Conservation (phyloP, 2,888 invertebrate species). For the Nomada ruficornis region DNA sequence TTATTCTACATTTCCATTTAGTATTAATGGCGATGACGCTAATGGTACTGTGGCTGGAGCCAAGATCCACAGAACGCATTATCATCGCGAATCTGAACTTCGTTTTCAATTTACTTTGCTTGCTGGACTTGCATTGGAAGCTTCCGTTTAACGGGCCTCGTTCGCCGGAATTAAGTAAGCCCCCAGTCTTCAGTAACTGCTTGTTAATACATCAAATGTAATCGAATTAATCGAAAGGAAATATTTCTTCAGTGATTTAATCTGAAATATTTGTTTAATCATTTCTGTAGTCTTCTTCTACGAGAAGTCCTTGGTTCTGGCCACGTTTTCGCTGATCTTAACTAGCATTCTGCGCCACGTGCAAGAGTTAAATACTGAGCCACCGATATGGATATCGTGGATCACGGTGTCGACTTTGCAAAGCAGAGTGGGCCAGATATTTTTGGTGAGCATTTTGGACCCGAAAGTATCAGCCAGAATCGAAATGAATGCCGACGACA, state of each 20-base stretch:
- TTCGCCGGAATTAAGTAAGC: constrained; percentile 71
- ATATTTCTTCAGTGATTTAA: background rate
- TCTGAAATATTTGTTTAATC: background rate
- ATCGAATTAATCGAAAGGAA: background rate
- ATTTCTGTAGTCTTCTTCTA: constrained; percentile 76
- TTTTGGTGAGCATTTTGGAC: constrained; percentile 75
- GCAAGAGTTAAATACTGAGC: constrained; percentile 58
- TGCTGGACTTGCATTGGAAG: constrained; percentile 86
- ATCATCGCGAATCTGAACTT: constrained; percentile 86
- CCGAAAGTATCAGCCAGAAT: constrained; percentile 74
- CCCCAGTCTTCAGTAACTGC: background rate
- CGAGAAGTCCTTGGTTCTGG: constrained; percentile 72
- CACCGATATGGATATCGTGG: constrained; percentile 74
- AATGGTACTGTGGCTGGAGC: constrained; percentile 86
- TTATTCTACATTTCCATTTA: constrained; percentile 62
- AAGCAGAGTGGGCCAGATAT: constrained; percentile 75
- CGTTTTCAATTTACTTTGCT: constrained; percentile 86
- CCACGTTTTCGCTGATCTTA: constrained; percentile 66
- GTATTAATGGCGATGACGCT: constrained; percentile 87
- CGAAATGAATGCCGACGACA: constrained; percentile 71
- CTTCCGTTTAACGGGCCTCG: constrained; percentile 86
- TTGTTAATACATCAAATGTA: no score
- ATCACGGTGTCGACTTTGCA: constrained; percentile 66
- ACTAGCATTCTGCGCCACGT: constrained; percentile 69
- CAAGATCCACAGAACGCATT: constrained; percentile 86